phyloP scores from a whole-genome alignment of 2,888 invertebrate species.

The Limnephilus auricula region DNA sequence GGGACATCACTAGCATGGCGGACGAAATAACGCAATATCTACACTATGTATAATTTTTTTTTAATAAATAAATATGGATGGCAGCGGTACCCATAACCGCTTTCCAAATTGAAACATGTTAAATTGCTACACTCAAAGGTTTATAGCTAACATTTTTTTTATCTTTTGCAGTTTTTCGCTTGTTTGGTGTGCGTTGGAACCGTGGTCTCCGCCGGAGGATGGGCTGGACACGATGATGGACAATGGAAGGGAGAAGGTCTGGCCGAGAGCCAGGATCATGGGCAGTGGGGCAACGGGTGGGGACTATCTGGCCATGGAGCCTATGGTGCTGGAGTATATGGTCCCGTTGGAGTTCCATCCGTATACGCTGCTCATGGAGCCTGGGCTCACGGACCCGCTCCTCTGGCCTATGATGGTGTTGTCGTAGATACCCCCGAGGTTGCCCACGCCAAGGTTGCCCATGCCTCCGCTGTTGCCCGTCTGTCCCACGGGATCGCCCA shows the following conservation, averaged over 20 bases:
- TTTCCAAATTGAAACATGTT: too few relatives aligned
- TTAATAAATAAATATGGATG: too few relatives aligned
- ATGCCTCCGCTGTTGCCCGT: slow-evolving; percentile 77
- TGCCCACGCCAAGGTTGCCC: slow-evolving; percentile 79
- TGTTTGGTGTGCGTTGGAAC: slow-evolving; percentile 56
- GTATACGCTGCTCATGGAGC: neutral
- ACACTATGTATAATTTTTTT: too few relatives aligned
- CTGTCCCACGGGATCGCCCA: slow-evolving; percentile 49
- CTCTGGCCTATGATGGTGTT: slow-evolving; percentile 72
- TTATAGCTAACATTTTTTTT: neutral
- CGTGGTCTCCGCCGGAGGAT: slow-evolving; percentile 68
- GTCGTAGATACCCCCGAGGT: slow-evolving; percentile 69
- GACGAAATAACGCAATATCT: too few relatives aligned
- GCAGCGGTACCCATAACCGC: too few relatives aligned
- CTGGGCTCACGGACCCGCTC: slow-evolving; percentile 48
- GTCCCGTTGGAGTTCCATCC: slow-evolving; percentile 35
- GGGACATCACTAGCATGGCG: too few relatives aligned
- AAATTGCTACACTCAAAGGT: too few relatives aligned
- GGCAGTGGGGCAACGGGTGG: slow-evolving; percentile 73
- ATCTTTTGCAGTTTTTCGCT: slow-evolving; percentile 43
- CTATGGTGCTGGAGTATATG: neutral
- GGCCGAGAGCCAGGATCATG: slow-evolving; percentile 47
- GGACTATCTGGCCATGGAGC: slow-evolving; percentile 70
- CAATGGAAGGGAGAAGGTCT: slow-evolving; percentile 58
- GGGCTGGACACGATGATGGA: slow-evolving; percentile 55